These are phyloP conservation scores for Nilaparvata lugens DNA, from an alignment of 1,140 invertebrate genomes.

Conservation along the genomic window DNA sequence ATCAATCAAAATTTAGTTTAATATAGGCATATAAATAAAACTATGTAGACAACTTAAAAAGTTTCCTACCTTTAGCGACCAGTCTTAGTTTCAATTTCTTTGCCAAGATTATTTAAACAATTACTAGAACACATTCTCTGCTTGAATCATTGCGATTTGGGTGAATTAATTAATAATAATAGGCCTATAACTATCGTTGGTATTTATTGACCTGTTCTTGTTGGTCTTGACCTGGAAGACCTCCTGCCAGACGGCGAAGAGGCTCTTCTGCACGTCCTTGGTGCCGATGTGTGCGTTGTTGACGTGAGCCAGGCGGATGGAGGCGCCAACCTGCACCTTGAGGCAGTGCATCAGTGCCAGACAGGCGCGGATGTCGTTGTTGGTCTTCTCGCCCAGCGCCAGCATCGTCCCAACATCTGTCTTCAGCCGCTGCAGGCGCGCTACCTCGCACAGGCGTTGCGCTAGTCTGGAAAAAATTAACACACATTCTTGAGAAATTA, in stretches of 20 bases:
- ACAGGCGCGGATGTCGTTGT: conserved; percentile 83
- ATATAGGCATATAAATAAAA: too few species aligned
- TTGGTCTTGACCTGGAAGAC: conserved; percentile 57
- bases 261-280: conserved; percentile 76
- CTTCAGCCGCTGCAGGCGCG: conserved; percentile 53
- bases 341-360: conserved; percentile 78
- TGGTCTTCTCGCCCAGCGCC: conserved; percentile 67
- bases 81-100: too few species aligned
- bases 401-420: conserved; percentile 60
- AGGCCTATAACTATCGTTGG: too few species aligned
- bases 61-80: too few species aligned
- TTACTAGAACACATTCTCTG: too few species aligned
- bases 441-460: conserved; percentile 57
- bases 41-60: too few species aligned
- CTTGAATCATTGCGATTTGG: too few species aligned
- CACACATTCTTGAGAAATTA: too few species aligned
- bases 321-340: conserved; percentile 25
- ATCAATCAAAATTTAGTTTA: too few species aligned
- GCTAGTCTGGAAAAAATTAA: conserved; percentile 44
- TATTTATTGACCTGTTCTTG: too few species aligned
- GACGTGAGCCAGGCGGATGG: conserved; percentile 38
- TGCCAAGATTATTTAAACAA: too few species aligned
- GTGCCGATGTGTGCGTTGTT: conserved; percentile 61
- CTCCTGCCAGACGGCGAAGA: conserved; percentile 77
- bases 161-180: too few species aligned